phyloP scores from a whole-genome alignment of 2,888 invertebrate species.

The Celastrina argiolus region DNA sequence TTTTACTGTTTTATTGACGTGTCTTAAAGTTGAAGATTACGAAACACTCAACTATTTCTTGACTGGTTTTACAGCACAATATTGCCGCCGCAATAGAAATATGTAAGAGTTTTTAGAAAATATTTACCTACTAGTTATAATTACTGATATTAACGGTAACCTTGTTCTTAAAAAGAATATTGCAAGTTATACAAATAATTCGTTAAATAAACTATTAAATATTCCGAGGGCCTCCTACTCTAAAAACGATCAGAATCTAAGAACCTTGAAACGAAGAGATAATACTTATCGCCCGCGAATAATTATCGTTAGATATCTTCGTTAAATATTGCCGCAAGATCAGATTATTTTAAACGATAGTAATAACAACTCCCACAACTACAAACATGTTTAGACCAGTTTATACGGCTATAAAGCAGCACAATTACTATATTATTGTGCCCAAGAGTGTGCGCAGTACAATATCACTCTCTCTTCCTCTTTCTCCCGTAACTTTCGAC shows the following conservation, averaged over 20 bases:
- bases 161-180: neutral
- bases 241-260: neutral
- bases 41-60: neutral
- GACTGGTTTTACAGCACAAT: too few species aligned
- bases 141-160: too few species aligned
- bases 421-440: too few species aligned
- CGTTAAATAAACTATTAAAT: neutral
- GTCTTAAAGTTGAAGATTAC: neutral
- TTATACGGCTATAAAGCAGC: too few species aligned
- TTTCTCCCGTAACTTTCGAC: too few species aligned
- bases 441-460: too few species aligned
- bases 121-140: too few species aligned
- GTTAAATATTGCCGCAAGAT: constrained; percentile 23
- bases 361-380: neutral
- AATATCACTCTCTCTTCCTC: too few species aligned
- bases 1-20: neutral
- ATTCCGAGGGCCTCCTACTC: neutral
- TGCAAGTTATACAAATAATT: neutral
- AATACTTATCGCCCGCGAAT: constrained; percentile 37
- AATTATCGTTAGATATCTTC: constrained; percentile 26
- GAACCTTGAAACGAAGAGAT: constrained; percentile 8
- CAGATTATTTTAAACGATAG: constrained; percentile 1
- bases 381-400: too few species aligned
- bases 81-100: too few species aligned
- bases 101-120: too few species aligned